phyloP scores from a whole-genome alignment of 64 coral and sea anemone genomes.

The Montipora foliosa region DNA sequence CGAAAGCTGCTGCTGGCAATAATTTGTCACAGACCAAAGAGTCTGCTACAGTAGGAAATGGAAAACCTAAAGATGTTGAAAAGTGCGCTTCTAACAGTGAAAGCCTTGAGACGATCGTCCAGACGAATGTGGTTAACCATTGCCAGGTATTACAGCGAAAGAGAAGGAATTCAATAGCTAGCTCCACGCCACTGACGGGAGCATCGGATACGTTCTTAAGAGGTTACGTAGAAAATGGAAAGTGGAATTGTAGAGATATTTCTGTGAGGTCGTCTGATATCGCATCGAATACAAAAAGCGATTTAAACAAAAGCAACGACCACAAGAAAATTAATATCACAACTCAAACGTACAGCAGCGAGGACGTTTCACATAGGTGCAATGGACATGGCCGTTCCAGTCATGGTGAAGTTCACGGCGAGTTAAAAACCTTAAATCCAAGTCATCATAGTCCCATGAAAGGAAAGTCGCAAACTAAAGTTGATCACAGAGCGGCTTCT shows the following conservation, averaged over 20 bases:
- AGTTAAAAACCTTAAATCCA: not conserved
- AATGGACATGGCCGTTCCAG: not conserved
- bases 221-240: not conserved
- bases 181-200: slow-evolving; percentile 50
- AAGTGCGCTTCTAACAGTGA: not conserved
- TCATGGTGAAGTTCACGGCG: not conserved
- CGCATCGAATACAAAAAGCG: not conserved
- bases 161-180: slow-evolving; percentile 59
- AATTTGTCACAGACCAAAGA: not conserved
- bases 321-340: not conserved
- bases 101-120: slow-evolving; percentile 13
- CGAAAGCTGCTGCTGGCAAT: not conserved
- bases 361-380: not conserved
- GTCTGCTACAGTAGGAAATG: too few relatives aligned
- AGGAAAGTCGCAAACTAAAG: not conserved
- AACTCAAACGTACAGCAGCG: not conserved
- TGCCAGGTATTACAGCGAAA: not conserved
- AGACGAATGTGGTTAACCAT: not conserved
- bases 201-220: slow-evolving; percentile 25
- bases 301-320: not conserved
- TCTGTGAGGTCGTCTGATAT: not conserved
- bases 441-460: not conserved
- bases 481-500: not conserved
- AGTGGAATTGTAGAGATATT: not conserved
- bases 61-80: not conserved